Percentiles rank a stretch among this genome's conserved stretches.
These are phyloP conservation scores for Halcyon badia DNA, from an alignment of 2,797 vertebrate genomes.

Conservation along the genomic window DNA sequence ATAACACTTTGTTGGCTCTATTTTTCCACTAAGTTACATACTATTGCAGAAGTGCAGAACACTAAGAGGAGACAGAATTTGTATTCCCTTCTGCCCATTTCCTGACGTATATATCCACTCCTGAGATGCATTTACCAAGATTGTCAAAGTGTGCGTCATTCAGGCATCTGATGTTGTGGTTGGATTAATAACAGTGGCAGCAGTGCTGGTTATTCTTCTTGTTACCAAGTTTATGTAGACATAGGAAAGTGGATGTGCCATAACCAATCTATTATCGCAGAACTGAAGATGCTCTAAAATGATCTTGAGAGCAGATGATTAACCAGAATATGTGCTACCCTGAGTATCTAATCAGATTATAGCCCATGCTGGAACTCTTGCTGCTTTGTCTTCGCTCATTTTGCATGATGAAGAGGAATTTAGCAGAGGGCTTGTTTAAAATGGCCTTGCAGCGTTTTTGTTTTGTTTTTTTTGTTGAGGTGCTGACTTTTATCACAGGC, in stretches of 20 bases:
- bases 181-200: not conserved
- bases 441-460: not conserved
- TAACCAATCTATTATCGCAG: not conserved
- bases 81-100: not conserved
- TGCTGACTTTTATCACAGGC: not conserved
- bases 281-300: not conserved
- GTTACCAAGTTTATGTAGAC: not conserved
- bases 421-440: not conserved
- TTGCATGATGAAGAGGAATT: not conserved
- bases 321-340: not conserved
- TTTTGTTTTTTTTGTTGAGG: not conserved
- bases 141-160: not conserved
- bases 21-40: not conserved
- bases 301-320: not conserved
- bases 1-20: constrained; percentile 17
- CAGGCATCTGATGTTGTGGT: not conserved
- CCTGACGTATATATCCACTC: fast-evolving
- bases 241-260: not conserved
- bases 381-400: not conserved
- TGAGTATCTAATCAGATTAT: not conserved
- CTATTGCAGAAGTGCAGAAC: not conserved
- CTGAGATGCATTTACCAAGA: not conserved
- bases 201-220: not conserved
- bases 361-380: not conserved
- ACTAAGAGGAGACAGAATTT: not conserved